Evolutionary conservation across 2,888 invertebrate species (phyloP), one percentile per base, ranked within the genome.

Genomic region (Auanema freiburgensis): DNA sequence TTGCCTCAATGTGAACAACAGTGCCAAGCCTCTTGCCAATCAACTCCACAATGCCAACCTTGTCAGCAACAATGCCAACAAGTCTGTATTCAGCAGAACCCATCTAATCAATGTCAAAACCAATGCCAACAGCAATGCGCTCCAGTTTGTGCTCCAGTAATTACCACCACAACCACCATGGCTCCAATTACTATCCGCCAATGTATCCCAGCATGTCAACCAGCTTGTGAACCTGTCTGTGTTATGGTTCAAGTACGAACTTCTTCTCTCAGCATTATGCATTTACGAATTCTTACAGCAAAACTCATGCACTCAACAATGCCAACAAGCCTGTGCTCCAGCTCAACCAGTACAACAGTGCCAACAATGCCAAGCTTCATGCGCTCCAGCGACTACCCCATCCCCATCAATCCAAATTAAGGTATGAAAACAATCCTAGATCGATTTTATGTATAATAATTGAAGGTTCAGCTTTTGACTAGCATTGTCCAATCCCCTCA

Each of bases 91-190:
- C 65, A 65, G 51, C 57, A 53, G 12, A 55, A 53, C 42, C 14
- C 63, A 3, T 33, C 33, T 33, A 33, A 33, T 33, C 63, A 70
- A 57, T 72, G 72, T 49, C 56, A 53, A 25, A 68, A 62, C 52
- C 70, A 70, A 40, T 72, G 72, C 61, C 63, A 67, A 59, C 60
- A 65, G 49, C 65, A 65, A 49, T 65, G 63, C 64, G 60, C 58
- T 44, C 58, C 61, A 43, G 55, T 57, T 42, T 71, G 71, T 44
- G 57, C 59, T 46, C 63, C 58, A 33, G 66, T 66, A 52, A 63
- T 63, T 41, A 61, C 61, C 11, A 52, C 65, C 14, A 67, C 67
- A 11, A 52, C 65, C 14, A 67, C 67, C 50, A 62, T 61, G 62
- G 62, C 66, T 46, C 63, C 21, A 23, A 21, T 16, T 11, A 66